Base-by-base conservation (phyloP, 2,888 invertebrate species). In the Pharmacophagus antenor region DNA sequence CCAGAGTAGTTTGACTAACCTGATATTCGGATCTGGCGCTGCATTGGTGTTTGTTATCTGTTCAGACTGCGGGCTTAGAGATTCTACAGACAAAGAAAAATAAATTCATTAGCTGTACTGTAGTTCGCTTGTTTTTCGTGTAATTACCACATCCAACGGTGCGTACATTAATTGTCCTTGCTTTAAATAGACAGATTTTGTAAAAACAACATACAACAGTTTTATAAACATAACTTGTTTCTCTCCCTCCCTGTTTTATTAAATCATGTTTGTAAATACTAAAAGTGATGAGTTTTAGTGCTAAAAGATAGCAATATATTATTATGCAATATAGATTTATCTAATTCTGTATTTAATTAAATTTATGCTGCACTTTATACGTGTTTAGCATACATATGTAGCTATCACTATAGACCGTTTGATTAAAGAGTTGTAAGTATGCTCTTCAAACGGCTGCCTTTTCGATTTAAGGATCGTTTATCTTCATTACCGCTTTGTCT, bases 31-130 rank as follows among this genome's bases (percentile, higher is more conserved):
- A 44, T 90, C 89, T 15, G 88, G 87, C 1, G 74, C 85, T 1
- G 88, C 81, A 44, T 77, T 82, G 0, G 85, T 75, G 62, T 85
- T 88, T 15, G 81, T 83, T 75, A 88, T 85, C 66, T 86, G 88
- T 63, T 90, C 90, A 3, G 88, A 88, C 65, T 88, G 88, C 1
- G 89, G 88, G 61, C 89, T 89, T n/a, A 88, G 66, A 0, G 89
- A 89, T 70, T 89, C 90, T 90, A 86, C 67, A 73, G 61, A 80
- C 82, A 88, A 57, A 46, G 48, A 31, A 61, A 49, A 50, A 21
- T 37, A 53, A 56, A 52, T 58, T 48, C 21, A 61, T 62, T 56
- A 61, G 47, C 27, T 42, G 57, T 54, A 50, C 46, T 47, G 61
- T 58, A 58, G 62, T 56, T 56, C 55, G 54, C 61, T 56, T 48